A percentile compares a stretch with the other conserved stretches of the same genome.
phyloP scores from a whole-genome alignment of 1,140 invertebrate species.

The Drosophila mauritiana region DNA sequence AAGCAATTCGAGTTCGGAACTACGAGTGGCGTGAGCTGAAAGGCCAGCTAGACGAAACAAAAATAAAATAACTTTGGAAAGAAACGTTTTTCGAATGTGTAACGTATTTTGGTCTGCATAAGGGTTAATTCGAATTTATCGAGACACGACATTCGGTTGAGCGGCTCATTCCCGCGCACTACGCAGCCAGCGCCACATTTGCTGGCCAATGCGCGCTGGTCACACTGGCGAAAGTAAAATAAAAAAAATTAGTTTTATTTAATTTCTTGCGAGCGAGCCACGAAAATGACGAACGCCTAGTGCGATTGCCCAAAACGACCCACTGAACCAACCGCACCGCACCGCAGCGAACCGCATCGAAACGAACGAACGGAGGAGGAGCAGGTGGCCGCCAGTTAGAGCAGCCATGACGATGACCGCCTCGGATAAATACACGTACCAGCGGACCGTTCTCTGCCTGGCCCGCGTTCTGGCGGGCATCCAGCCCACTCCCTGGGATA shows the following conservation, averaged over 20 bases:
- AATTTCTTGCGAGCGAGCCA: slow-evolving; percentile 10
- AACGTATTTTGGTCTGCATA: no score
- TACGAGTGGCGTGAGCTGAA: no score
- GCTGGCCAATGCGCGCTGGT: no score
- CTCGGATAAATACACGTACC: slow-evolving; percentile 89
- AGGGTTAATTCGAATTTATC: no score
- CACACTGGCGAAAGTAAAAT: neutral
- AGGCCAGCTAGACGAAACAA: no score
- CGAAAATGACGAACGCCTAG: slow-evolving; percentile 30
- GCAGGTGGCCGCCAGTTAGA: neutral
- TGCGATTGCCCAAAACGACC: neutral
- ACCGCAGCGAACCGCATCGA: neutral
- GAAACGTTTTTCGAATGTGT: no score
- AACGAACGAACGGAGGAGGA: slow-evolving; percentile 11
- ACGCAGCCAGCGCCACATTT: no score
- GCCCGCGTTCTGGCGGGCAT: slow-evolving; percentile 94
- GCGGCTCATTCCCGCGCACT: no score
- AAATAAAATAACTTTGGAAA: no score
- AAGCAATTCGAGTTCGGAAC: no score
- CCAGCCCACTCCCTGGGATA: slow-evolving; percentile 94
- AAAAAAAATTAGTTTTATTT: slow-evolving; percentile 1
- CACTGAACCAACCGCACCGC: neutral
- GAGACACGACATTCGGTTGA: no score
- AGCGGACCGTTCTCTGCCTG: slow-evolving; percentile 94
- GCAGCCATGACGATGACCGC: slow-evolving; percentile 64